phyloP scores from a whole-genome alignment of 2,113 vertebrate genomes.

The Typhlomys cinereus region DNA sequence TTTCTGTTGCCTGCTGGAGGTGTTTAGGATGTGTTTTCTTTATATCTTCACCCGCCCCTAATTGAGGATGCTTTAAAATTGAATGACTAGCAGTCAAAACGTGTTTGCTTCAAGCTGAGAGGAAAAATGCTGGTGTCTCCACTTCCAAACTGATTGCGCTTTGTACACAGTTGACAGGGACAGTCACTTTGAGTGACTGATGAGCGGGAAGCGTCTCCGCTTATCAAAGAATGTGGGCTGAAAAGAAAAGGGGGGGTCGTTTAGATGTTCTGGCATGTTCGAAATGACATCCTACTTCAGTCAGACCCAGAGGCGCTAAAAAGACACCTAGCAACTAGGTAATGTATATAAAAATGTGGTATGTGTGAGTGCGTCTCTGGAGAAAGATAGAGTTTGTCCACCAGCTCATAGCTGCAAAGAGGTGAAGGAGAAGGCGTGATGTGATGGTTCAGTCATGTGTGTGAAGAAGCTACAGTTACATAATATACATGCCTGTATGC shows the following conservation, averaged over 20 bases:
- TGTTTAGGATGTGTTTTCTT: constrained; percentile 90
- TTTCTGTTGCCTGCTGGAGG: constrained; percentile 86
- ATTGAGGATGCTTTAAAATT: constrained; percentile 92
- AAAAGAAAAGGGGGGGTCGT: constrained; percentile 85
- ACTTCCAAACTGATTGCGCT: constrained; percentile 88
- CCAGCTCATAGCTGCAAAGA: constrained; percentile 67
- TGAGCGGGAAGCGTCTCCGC: constrained; percentile 89
- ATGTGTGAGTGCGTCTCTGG: constrained; percentile 66
- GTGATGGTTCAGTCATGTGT: constrained; percentile 64
- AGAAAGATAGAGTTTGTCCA: constrained; percentile 77
- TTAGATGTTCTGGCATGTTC: constrained; percentile 88
- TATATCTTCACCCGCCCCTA: constrained; percentile 89
- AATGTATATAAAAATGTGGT: constrained; percentile 75
- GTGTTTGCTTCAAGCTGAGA: constrained; percentile 91
- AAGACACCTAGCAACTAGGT: constrained; percentile 81
- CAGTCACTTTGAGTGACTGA: constrained; percentile 91
- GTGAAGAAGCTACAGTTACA: constrained; percentile 61
- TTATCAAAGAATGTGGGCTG: constrained; percentile 87
- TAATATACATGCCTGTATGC: constrained; percentile 48
- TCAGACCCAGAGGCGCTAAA: constrained; percentile 84
- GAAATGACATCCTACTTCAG: constrained; percentile 90
- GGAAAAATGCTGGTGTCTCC: constrained; percentile 90
- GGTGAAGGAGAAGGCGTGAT: constrained; percentile 57
- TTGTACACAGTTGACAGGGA: constrained; percentile 90
- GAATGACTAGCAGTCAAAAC: constrained; percentile 91